Conservation (phyloP, 1,140 invertebrate species). For the Ceratoteleas bidentatus region DNA sequence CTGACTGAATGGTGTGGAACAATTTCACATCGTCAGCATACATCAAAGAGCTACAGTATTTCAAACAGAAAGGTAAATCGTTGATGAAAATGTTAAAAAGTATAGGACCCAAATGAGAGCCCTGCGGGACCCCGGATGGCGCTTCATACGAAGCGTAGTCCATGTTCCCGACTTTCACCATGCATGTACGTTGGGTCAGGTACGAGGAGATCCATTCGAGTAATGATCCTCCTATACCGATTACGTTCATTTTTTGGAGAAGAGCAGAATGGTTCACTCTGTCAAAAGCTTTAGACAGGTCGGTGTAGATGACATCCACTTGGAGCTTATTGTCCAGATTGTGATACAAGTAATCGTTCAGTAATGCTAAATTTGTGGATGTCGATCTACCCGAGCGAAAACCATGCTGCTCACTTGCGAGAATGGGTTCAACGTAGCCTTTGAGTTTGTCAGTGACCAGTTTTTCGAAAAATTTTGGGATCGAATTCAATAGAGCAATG, state of each 20-base stretch:
- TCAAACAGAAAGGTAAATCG: not conserved
- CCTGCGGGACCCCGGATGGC: not conserved
- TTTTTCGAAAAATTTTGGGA: not conserved
- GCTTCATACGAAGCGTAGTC: not conserved
- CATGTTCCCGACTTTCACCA: not conserved
- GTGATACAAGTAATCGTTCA: not conserved
- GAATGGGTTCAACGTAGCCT: not conserved
- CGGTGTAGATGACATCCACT: not conserved
- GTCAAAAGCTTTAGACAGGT: not conserved
- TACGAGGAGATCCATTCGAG: not conserved
- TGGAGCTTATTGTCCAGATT: not conserved
- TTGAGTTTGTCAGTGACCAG: not conserved
- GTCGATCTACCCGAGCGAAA: not conserved
- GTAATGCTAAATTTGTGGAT: not conserved
- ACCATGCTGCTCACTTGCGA: not conserved
- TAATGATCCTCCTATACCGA: not conserved
- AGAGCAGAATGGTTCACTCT: not conserved
- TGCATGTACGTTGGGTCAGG: not conserved
- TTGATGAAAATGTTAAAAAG: slow-evolving; percentile 1
- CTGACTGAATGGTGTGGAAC: too few species aligned
- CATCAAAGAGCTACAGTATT: slow-evolving; percentile 5
- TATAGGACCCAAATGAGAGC: not conserved
- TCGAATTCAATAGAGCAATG: not conserved
- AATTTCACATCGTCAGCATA: too few species aligned
- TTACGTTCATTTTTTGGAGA: not conserved